These are phyloP conservation scores for Rhinichthys osculus DNA, from an alignment of 2,797 vertebrate species.

Conservation along the genomic window DNA sequence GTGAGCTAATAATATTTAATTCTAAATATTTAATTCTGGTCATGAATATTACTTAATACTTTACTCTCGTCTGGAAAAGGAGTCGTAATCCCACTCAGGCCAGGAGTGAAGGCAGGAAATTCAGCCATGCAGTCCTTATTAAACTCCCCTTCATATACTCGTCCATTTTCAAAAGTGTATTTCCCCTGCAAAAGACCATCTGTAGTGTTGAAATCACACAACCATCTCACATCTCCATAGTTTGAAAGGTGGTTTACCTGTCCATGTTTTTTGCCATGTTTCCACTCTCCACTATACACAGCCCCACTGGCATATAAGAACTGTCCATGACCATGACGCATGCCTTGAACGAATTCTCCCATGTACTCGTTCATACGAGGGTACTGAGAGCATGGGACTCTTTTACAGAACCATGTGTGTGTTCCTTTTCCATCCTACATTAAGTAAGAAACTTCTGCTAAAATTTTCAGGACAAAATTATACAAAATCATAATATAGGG, in stretches of 20 bases:
- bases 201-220: not conserved
- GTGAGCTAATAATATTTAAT: not conserved
- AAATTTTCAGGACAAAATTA: not conserved
- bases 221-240: not conserved
- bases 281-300: conserved; percentile 85
- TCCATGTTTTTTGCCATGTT: conserved; percentile 85
- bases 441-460: conserved; percentile 7
- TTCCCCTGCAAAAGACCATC: conserved; percentile 76
- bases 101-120: conserved; percentile 52
- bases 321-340: conserved; percentile 83
- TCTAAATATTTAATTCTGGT: not conserved
- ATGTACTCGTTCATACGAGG: conserved; percentile 82
- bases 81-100: conserved; percentile 51
- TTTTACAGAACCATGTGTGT: conserved; percentile 83
- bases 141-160: conserved; percentile 80
- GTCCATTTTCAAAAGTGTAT: conserved; percentile 81
- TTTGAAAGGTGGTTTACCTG: conserved; percentile 69
- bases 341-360: conserved; percentile 82
- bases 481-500: not conserved
- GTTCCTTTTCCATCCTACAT: conserved; percentile 87
- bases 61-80: conserved; percentile 70
- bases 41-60: conserved; percentile 18
- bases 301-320: conserved; percentile 86
- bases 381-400: conserved; percentile 76
- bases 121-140: conserved; percentile 74